Evolutionary conservation across 2,113 vertebrate genomes (phyloP), one percentile per base, ranked within the genome.

Genomic region (Nothobranchius kuhntae): DNA sequence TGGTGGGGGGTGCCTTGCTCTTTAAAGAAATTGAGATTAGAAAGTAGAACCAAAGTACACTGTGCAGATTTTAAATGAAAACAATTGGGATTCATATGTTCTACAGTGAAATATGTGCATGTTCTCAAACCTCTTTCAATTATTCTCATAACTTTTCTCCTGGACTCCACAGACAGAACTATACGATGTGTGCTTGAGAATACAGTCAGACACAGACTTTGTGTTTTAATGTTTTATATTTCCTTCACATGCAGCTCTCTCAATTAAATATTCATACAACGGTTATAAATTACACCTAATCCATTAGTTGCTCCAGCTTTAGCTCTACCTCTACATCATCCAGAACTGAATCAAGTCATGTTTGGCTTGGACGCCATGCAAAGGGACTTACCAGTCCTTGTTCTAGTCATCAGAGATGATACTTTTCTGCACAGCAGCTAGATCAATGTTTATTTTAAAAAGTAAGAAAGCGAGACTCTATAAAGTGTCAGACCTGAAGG

Each of bases 401-500:
- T 30, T 30, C 30, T 30, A 14, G 5, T 55, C 51, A 44, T n/a
- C 59, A 48, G 66, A 59, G 61, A 21, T 51, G 26, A 61, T n/a
- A 35, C 15, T 56, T 52, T 78, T 54, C 65, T 13, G n/a, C 21
- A 53, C 57, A 54, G 67, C n/a, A 63, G 72, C 59, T 65, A 4
- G 60, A 60, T 74, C 53, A 40, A 44, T 54, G 10, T 57, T 66
- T 55, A 48, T 67, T 47, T 42, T 65, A 42, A 55, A 30, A 8
- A 30, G 42, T 51, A 53, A 56, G 52, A 59, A 57, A 63, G 48
- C 2, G 30, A 58, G 69, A 51, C 46, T 54, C 8, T 42, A 51
- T 47, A 42, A 42, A 56, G 50, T 2, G 42, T 36, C 64, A 81
- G 71, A 65, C 63, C 78, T 75, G 65, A 82, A 78, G 48, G 75